These are phyloP conservation scores for Crax fasciolata DNA, from an alignment of 2,797 vertebrate species.

Conservation along the genomic window DNA sequence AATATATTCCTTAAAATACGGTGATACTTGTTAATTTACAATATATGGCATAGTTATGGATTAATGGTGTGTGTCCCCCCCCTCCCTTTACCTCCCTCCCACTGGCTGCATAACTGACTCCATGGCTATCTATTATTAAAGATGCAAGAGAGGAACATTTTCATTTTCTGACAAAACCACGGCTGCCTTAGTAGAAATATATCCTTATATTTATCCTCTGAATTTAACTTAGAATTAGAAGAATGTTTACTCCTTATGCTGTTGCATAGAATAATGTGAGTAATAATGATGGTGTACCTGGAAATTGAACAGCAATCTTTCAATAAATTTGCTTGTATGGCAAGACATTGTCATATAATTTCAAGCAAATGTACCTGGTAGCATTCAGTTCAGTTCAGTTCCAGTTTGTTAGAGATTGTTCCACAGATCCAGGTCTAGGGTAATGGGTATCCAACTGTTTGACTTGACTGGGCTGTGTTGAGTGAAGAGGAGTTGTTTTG, in stretches of 20 bases:
- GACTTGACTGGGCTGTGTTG: no score
- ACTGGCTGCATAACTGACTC: neutral
- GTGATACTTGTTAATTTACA: neutral
- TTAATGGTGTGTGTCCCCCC: neutral
- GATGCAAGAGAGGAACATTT: neutral
- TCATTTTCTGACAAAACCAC: neutral
- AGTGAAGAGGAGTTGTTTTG: neutral
- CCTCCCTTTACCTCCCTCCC: fast-evolving
- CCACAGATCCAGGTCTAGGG: neutral
- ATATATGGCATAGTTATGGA: neutral
- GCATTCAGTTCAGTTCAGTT: neutral
- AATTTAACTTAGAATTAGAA: slow-evolving; percentile 24
- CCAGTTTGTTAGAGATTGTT: neutral
- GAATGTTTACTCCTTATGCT: slow-evolving; percentile 21
- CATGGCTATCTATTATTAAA: slow-evolving; percentile 49
- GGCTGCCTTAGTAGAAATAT: slow-evolving; percentile 5
- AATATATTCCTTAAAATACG: neutral
- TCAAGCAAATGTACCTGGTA: neutral
- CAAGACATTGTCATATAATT: neutral
- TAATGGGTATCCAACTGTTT: neutral
- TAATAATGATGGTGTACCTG: neutral
- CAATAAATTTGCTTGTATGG: slow-evolving; percentile 30
- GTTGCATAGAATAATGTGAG: neutral
- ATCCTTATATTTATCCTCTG: slow-evolving; percentile 30
- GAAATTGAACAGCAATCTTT: slow-evolving; percentile 14